Base-by-base conservation (phyloP, 2,113 vertebrate genomes). In the Chlorocebus sabaeus region DNA sequence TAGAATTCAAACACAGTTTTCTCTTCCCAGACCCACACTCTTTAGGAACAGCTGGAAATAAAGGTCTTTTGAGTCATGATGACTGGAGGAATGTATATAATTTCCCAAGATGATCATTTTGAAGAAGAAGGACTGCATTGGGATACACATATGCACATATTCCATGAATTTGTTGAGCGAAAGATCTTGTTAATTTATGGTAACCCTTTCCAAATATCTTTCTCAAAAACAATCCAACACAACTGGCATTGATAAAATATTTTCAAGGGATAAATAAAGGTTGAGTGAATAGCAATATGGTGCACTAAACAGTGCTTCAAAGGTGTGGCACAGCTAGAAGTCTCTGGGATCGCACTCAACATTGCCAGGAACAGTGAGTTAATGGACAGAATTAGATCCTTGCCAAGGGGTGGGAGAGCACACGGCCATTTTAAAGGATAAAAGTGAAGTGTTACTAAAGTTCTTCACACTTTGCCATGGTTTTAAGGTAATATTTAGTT, bases 381-480 rank as follows among this genome's bases (percentile, higher is more conserved):
- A 55, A 22, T 6, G 2, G 22, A 57, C 38, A 67, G 67, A 40
- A 14, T 18, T n/a, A 90, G 40, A 59, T n/a, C 2, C 8, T 55
- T 7, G 5, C 23, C 72, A 14, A 1, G 16, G 40, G 23, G 25
- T 35, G 17, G 52, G 55, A 50, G 12, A 16, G 17, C n/a, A 70
- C 4, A 59, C 0, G 0, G 35, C 18, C 20, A 17, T 48, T 72
- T 81, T 11, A 50, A 61, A 48, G 64, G 35, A 30, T 12, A 17
- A 20, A 57, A 38, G 11, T 18, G 10, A 64, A 50, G 8, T 1
- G 0, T 50, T n/a, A 11, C 35, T 30, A 7, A 70, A 38, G 64
- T 32, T 72, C 48, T 57, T 16, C 40, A 4, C 35, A 35, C 4
- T 0, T 18, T 16, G 8, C 35, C 8, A 1, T 48, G 22, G 35